Evolutionary conservation across 1,140 invertebrate genomes (phyloP), one percentile per base, ranked within the genome.

Genomic region (Panagrolaimus sp.): DNA sequence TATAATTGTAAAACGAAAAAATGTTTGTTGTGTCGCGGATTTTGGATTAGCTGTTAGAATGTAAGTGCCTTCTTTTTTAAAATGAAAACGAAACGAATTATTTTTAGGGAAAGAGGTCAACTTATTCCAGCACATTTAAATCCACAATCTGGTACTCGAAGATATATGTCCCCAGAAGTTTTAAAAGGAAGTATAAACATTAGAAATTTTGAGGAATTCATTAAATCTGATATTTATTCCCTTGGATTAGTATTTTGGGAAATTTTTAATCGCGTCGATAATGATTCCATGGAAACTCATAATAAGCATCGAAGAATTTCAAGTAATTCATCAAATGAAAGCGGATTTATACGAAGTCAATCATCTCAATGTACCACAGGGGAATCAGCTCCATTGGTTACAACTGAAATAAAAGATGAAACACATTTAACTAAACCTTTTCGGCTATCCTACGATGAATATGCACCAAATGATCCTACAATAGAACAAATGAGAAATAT

Each of bases 201-300:
- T 4, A 84, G 87, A 43, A 89, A 90, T 74, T 96, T 96, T 82
- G 92, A 95, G 74, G 90, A 92, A 14, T 96, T 94, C 84, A 94
- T 93, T 85, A 90, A 90, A 86, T 91, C 92, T 9, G 93, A 97
- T 83, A 92, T 96, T 87, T 96, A 96, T 85, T 92, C 93, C 0
- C 89, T 94, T 72, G 91, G 91, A 47, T 85, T 96, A 25, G 91
- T 96, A 9, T 83, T 96, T 38, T 96, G 93, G 93, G 93, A 96
- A 86, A 89, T 93, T 48, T 79, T 84, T 16, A 73, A 84, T 63
- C 74, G 87, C 51, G 66, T 75, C 25, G 31, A 38, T 2, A 38
- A 38, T 38, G 31, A 38, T 38, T 7, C 31, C 31, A 38, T 38
- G 31, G 31, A 38, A 38, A 38, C 31, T 38, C 31, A 38, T 38